phyloP scores from a whole-genome alignment of 1,140 invertebrate genomes.

The Lucilia cuprina region DNA sequence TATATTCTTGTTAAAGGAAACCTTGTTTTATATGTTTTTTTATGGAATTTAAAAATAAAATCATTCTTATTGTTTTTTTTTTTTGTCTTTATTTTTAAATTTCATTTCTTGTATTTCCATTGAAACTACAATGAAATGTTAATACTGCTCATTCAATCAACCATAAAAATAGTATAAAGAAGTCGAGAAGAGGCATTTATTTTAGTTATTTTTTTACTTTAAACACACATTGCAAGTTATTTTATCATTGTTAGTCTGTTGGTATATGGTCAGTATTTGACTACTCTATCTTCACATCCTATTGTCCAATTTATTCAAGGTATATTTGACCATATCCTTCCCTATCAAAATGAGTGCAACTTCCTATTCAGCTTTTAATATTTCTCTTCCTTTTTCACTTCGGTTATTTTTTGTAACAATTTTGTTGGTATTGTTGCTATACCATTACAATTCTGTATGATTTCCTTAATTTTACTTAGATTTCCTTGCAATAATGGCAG shows the following conservation, averaged over 20 bases:
- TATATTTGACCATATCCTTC: neutral
- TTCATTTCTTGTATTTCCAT: too few relatives aligned
- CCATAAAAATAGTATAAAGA: neutral
- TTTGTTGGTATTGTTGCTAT: neutral
- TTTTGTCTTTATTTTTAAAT: neutral
- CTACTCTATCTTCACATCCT: neutral
- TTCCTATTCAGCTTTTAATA: slow-evolving; percentile 20
- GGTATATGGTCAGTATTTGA: neutral
- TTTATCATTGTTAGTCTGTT: too few relatives aligned
- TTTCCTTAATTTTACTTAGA: slow-evolving; percentile 22
- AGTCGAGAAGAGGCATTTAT: too few relatives aligned
- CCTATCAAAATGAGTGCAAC: slow-evolving; percentile 7
- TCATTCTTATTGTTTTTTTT: slow-evolving; percentile 5
- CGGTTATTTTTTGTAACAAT: neutral
- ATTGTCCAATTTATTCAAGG: slow-evolving; percentile 4
- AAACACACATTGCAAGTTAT: too few relatives aligned
- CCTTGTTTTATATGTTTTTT: too few relatives aligned
- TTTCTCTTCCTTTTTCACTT: neutral
- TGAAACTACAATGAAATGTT: neutral
- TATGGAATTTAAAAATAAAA: neutral
- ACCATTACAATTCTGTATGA: neutral
- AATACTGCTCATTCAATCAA: neutral
- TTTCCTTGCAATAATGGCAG: neutral
- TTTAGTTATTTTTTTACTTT: too few relatives aligned
- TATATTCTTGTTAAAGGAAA: too few relatives aligned